Base-by-base conservation (phyloP, 2,797 vertebrate species). In the Chlorospingus semifuscus region DNA sequence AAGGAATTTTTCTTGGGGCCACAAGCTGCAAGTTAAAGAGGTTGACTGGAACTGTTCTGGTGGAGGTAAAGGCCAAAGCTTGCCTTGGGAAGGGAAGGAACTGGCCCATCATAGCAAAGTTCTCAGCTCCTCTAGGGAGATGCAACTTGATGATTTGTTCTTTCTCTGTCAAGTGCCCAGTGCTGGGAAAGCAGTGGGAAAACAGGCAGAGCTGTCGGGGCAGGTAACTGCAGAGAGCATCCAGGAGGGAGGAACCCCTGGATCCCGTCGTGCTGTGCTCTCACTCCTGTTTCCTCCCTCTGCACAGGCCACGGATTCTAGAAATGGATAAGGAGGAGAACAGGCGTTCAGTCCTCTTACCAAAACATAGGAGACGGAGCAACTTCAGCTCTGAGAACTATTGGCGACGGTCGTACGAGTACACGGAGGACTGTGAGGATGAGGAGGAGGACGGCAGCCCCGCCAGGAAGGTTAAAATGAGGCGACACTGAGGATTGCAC, bases 241-340 rank as follows among this genome's bases (percentile, higher is more conserved):
- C 36, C 39, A 4, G 29, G 6, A 52, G 66, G 69, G n/a, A n/a
- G n/a, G n/a, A 59, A 8, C 1, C 13, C 41, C 46, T 21, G 5
- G 24, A n/a, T 56, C 57, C 57, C 1, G 0, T 1, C 0, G 0
- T 7, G 70, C 1, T 36, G 57, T 16, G 53, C 74, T 59, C 76
- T 75, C 71, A 84, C 61, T 46, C 27, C 50, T 37, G 34, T 21
- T 74, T 20, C 24, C 30, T 41, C 42, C 77, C 57, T 53, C 46
- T 74, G 82, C 13, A 2, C 91, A 99, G 99, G 97, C 99, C 99
- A 27, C 98, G 99, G 55, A 97, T 99, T 91, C 98, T 99, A 57
- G 99, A 99, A 97, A 99, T 99, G 99, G 99, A 99, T 97, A 99
- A 99, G 96, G 99, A 99, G 93, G 99, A 99, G 97, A 99, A 99